Conservation (phyloP, 2,888 invertebrate genomes). For the Podotricha telesiphe region DNA sequence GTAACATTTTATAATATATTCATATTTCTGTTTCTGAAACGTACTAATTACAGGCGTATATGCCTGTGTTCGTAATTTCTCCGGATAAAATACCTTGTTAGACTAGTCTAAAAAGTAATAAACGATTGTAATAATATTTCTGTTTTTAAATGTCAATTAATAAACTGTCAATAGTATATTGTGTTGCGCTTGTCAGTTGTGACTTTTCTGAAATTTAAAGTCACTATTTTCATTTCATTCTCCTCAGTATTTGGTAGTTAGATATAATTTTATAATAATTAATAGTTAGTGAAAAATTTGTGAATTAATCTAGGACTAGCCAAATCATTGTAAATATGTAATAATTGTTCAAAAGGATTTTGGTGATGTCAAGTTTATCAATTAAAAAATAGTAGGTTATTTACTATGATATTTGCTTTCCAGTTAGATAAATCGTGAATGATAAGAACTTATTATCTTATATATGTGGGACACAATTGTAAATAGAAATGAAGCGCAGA, state of each 20-base stretch:
- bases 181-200: neutral
- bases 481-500: constrained; percentile 42
- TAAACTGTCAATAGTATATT: neutral
- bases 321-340: neutral
- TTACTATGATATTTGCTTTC: constrained; percentile 44
- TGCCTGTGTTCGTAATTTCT: too few species aligned
- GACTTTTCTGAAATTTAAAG: constrained; percentile 2
- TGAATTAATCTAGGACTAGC: neutral
- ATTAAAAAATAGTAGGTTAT: constrained; percentile 13
- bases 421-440: constrained; percentile 46
- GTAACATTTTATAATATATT: too few species aligned
- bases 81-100: too few species aligned
- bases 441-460: constrained; percentile 46
- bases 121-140: neutral
- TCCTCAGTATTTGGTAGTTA: neutral
- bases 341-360: neutral
- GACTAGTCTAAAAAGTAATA: neutral
- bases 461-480: constrained; percentile 37
- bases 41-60: too few species aligned
- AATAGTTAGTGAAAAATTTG: neutral
- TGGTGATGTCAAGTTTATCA: constrained; percentile 3
- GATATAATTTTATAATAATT: neutral
- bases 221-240: neutral
- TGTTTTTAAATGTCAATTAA: neutral
- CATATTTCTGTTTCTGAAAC: too few species aligned